A percentile compares a stretch with the other conserved stretches of the same genome.
These are phyloP conservation scores for Latrodectus geometricus DNA, from an alignment of 1,140 invertebrate species.

Conservation along the genomic window DNA sequence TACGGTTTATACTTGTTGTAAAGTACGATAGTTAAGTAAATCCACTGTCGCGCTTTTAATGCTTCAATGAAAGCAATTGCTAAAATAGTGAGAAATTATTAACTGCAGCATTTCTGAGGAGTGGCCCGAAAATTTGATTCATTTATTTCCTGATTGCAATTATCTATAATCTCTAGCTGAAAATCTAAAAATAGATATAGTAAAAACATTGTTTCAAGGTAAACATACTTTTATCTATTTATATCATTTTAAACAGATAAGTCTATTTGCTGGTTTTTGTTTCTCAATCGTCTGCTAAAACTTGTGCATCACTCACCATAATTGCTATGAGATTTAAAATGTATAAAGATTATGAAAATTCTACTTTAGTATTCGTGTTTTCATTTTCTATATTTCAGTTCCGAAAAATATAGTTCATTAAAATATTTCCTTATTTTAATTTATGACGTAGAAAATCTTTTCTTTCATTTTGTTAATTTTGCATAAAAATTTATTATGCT, in stretches of 20 bases:
- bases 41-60: neutral
- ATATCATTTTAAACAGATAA: neutral
- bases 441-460: too few relatives aligned
- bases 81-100: neutral
- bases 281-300: neutral
- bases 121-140: neutral
- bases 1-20: neutral
- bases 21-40: neutral
- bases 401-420: too few relatives aligned
- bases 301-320: too few relatives aligned
- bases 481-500: too few relatives aligned
- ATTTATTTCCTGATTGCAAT: neutral
- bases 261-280: neutral
- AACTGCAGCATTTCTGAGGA: neutral
- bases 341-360: too few relatives aligned
- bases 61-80: neutral
- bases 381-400: too few relatives aligned
- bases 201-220: neutral
- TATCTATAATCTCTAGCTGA: neutral
- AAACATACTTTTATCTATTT: neutral
- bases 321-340: too few relatives aligned
- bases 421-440: too few relatives aligned
- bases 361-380: too few relatives aligned
- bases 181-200: neutral
- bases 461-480: too few relatives aligned